Conservation (phyloP, 2,888 invertebrate species). For the Clivina fossor region DNA sequence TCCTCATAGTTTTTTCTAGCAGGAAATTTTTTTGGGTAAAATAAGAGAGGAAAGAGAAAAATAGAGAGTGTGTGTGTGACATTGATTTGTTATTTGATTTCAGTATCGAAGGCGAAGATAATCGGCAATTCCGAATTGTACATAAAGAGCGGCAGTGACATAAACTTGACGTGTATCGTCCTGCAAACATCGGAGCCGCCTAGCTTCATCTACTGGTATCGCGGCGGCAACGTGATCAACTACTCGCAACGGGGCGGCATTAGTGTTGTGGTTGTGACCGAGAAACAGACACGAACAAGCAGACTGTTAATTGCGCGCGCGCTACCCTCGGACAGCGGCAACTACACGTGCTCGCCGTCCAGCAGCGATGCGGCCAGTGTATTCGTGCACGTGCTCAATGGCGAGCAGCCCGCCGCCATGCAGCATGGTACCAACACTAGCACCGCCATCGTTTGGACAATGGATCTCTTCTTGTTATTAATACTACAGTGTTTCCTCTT, state of each 20-base stretch:
- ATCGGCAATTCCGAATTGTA: conserved; percentile 82
- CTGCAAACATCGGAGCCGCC: conserved; percentile 81
- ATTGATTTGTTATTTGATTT: no score
- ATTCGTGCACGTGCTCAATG: conserved; percentile 61
- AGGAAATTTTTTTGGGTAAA: no score
- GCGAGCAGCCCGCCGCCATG: conserved; percentile 54
- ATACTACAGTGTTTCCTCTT: conserved; percentile 46
- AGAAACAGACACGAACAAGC: conserved; percentile 81
- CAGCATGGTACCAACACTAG: conserved; percentile 51
- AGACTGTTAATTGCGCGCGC: conserved; percentile 82
- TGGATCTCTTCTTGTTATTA: conserved; percentile 45
- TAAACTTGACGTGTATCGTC: conserved; percentile 87
- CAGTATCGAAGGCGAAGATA: conserved; percentile 89
- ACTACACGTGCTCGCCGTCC: conserved; percentile 83
- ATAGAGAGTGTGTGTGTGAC: no score
- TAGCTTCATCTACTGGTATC: conserved; percentile 81
- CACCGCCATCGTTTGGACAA: conserved; percentile 45
- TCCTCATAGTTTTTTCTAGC: no score
- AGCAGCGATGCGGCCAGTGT: conserved; percentile 59
- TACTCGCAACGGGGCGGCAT: conserved; percentile 84
- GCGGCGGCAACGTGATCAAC: conserved; percentile 78
- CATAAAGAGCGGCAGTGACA: conserved; percentile 87
- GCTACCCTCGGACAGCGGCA: conserved; percentile 79
- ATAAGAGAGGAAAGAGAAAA: no score
- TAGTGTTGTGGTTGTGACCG: conserved; percentile 82